phyloP scores from a whole-genome alignment of 37 sponge, comb jelly and placozoan species.

The Beroe forskalii region DNA sequence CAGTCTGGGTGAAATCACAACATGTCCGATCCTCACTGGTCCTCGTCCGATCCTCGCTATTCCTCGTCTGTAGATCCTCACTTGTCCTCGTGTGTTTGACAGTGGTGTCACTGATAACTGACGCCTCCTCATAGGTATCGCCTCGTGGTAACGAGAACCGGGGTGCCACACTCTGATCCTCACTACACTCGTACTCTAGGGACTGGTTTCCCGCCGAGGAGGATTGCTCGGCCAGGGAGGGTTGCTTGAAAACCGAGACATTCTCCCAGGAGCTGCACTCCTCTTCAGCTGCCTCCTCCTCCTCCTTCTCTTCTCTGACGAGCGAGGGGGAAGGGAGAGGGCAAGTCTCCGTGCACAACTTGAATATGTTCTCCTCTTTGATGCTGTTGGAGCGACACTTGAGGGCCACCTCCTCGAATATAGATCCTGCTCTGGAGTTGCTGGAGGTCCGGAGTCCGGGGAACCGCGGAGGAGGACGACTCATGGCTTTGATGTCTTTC shows the following conservation, averaged over 20 bases:
- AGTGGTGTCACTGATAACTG: too few species aligned
- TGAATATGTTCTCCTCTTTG: neutral
- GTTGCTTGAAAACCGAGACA: neutral
- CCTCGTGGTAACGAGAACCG: too few species aligned
- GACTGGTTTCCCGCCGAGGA: neutral
- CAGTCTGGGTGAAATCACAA: neutral
- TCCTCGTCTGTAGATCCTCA: neutral
- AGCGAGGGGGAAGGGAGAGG: neutral
- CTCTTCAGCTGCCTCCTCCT: neutral
- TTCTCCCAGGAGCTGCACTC: neutral
- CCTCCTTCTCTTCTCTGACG: neutral
- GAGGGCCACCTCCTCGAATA: neutral
- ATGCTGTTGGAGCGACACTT: conserved; percentile 10
- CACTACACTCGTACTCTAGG: neutral
- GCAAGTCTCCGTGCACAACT: too few species aligned
- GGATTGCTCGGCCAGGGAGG: neutral
- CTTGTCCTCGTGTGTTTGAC: too few species aligned
- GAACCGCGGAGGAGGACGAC: neutral
- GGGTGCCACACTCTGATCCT: neutral
- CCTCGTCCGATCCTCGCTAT: neutral
- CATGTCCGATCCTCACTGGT: neutral
- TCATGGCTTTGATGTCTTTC: conserved; percentile 5
- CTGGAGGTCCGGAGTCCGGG: neutral
- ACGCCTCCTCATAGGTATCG: too few species aligned
- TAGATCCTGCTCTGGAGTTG: neutral